A percentile compares a stretch with the other conserved stretches of the same genome.
Evolutionary conservation across 2,888 invertebrate species (phyloP).

Genomic region (Amiota minor): DNA sequence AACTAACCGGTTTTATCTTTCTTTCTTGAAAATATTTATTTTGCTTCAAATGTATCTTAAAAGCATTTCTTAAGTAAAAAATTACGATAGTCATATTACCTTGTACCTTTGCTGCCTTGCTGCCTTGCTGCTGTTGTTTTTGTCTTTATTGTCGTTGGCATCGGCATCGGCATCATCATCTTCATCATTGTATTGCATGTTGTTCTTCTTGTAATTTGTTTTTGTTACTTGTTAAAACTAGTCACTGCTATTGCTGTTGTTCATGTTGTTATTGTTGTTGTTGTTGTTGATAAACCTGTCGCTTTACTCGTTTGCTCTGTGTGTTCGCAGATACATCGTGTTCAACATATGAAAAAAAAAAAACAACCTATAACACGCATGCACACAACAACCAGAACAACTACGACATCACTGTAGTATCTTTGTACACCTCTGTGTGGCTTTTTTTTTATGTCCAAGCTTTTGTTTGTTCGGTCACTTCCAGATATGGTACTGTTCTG

Average conservation of each 20-base stretch:
- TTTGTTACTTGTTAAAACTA: background rate
- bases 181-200: background rate
- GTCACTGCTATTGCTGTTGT: background rate
- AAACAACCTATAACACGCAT: slow-evolving; percentile 25
- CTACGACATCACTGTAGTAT: slow-evolving; percentile 10
- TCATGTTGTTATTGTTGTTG: slow-evolving; percentile 28
- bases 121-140: slow-evolving; percentile 36
- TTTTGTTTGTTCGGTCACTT: background rate
- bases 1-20: slow-evolving; percentile 6
- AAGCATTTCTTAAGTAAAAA: slow-evolving; percentile 29
- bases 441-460: background rate
- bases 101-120: slow-evolving; percentile 61
- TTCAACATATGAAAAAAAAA: slow-evolving; percentile 26
- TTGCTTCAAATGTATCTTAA: background rate
- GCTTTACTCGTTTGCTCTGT: background rate
- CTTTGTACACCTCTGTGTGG: slow-evolving; percentile 7
- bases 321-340: slow-evolving; percentile 4
- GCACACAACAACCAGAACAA: background rate
- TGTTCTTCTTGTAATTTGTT: slow-evolving; percentile 1
- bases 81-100: slow-evolving; percentile 62
- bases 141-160: slow-evolving; percentile 34
- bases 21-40: background rate
- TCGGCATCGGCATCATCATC: slow-evolving; percentile 17
- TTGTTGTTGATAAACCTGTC: background rate
- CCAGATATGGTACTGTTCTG: background rate